Percentiles rank a stretch among this genome's conserved stretches.
Conservation (phyloP, 2,113 vertebrate genomes). For the Notarius quadriscutis region DNA sequence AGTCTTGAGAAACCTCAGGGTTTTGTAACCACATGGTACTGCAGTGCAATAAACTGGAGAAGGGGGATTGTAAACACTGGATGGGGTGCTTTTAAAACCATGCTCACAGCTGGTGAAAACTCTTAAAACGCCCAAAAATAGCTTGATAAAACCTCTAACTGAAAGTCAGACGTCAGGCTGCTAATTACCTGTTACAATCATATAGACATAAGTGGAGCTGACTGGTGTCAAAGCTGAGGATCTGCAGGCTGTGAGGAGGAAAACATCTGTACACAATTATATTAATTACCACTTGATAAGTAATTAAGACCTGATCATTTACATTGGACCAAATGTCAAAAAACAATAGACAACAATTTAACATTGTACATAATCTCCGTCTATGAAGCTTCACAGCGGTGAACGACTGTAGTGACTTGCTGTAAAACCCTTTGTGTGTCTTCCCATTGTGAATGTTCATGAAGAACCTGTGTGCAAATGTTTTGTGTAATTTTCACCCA, state of each 20-base stretch:
- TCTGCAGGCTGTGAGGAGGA: neutral
- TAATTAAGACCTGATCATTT: constrained; percentile 20
- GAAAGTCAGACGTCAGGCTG: neutral
- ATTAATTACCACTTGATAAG: neutral
- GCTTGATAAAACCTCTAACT: neutral
- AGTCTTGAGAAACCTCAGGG: constrained; percentile 66
- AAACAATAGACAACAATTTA: constrained; percentile 18
- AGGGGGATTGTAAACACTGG: neutral
- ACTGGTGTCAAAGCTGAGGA: neutral
- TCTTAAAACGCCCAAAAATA: neutral
- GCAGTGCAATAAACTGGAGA: constrained; percentile 43
- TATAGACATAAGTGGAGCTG: neutral
- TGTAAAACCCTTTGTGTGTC: constrained; percentile 42
- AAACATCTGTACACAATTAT: neutral
- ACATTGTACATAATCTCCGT: constrained; percentile 35
- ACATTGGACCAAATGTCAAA: constrained; percentile 43
- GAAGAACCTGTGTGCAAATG: constrained; percentile 17
- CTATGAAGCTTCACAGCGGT: constrained; percentile 28
- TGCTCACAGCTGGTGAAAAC: constrained; percentile 17
- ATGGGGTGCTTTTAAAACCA: constrained; percentile 32
- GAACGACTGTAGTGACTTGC: constrained; percentile 50
- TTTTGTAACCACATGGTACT: constrained; percentile 55
- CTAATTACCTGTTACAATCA: too few species aligned
- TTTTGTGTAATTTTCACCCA: constrained; percentile 15
- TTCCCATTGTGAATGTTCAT: constrained; percentile 30